Percentiles rank a stretch among this genome's conserved stretches.
phyloP scores from a whole-genome alignment of 2,113 vertebrate genomes.

The Dascyllus trimaculatus region DNA sequence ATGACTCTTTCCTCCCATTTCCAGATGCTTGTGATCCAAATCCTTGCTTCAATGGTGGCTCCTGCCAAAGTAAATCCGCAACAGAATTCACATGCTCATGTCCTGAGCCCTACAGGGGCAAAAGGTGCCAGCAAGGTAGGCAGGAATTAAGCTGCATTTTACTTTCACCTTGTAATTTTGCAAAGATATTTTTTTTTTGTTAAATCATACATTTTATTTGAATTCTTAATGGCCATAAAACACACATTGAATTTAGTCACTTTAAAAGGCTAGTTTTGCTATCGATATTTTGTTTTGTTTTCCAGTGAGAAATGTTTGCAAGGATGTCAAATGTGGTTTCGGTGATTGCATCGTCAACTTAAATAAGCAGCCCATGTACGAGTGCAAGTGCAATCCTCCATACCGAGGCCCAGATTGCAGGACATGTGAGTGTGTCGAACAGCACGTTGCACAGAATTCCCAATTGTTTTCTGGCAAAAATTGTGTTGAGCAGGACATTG shows the following conservation, averaged over 20 bases:
- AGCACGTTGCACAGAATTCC: no score
- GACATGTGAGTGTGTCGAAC: constrained; percentile 6
- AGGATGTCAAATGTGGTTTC: constrained; percentile 7
- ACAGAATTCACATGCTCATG: constrained; percentile 22
- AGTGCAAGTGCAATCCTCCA: constrained; percentile 42
- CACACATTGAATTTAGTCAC: neutral
- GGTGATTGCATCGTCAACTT: constrained; percentile 37
- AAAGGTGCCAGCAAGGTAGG: constrained; percentile 39
- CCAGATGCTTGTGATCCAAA: constrained; percentile 41
- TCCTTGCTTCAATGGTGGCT: constrained; percentile 38
- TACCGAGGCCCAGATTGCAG: constrained; percentile 35
- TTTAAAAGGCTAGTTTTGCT: neutral
- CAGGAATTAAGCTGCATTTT: no score
- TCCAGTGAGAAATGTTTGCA: constrained; percentile 27
- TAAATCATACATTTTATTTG: neutral
- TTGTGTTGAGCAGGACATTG: no score
- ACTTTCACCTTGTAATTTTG: neutral
- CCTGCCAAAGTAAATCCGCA: neutral
- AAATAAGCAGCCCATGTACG: neutral
- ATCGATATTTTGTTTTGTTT: neutral
- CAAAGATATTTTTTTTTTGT: no score
- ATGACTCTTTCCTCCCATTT: neutral
- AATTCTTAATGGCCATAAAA: neutral
- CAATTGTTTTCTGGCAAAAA: no score
- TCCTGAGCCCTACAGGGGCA: constrained; percentile 34